A percentile compares a stretch with the other conserved stretches of the same genome.
Conservation (phyloP, 2,888 invertebrate species). For the Metallyticus violacea region DNA sequence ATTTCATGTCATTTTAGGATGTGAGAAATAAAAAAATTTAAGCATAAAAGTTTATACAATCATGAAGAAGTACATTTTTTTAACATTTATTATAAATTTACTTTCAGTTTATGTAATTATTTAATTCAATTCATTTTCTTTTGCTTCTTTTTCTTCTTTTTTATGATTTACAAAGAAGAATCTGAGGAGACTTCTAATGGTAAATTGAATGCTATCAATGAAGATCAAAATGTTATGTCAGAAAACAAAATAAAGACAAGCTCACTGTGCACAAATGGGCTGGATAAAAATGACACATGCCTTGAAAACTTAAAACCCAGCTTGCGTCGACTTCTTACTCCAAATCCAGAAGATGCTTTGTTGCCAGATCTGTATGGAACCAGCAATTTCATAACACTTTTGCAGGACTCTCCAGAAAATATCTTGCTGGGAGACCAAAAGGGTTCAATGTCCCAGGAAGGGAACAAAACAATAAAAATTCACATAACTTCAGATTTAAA, state of each 20-base stretch:
- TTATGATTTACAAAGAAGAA: not conserved
- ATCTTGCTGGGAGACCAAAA: not conserved
- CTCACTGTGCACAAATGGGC: not conserved
- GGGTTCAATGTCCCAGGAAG: not conserved
- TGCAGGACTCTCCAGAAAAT: not conserved
- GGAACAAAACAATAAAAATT: not conserved
- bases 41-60: too few relatives aligned
- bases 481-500: not conserved
- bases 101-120: too few relatives aligned
- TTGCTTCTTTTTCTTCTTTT: not conserved
- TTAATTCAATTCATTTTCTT: not conserved
- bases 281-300: not conserved
- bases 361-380: constrained; percentile 12
- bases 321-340: constrained; percentile 11
- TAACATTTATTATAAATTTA: too few relatives aligned
- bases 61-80: too few relatives aligned
- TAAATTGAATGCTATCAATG: not conserved
- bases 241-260: not conserved
- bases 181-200: not conserved
- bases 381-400: not conserved
- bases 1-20: too few relatives aligned
- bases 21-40: too few relatives aligned
- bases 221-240: not conserved
- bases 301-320: not conserved
- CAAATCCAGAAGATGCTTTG: constrained; percentile 22